Conservation (phyloP, 2,797 vertebrate genomes). For the Melanotaenia maccullochi region DNA sequence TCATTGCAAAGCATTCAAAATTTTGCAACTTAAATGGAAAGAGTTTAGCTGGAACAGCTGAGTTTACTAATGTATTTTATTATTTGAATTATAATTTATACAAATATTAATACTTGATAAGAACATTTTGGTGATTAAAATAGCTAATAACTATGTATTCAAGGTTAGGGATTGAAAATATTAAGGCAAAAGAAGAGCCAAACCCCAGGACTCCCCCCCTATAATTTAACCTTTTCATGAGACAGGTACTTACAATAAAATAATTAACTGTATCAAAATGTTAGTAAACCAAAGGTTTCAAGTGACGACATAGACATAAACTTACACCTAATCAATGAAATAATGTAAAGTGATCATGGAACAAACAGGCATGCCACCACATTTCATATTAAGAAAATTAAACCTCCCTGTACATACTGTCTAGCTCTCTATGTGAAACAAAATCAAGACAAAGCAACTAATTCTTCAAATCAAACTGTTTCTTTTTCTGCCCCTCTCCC, state of each 20-base stretch:
- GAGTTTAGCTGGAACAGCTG: no score
- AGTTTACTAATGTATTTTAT: no score
- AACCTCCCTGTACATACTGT: slow-evolving; percentile 21
- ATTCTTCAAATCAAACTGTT: slow-evolving; percentile 44
- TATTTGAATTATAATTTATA: no score
- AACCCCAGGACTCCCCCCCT: no score
- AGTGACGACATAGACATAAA: slow-evolving; percentile 7
- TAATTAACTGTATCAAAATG: background rate
- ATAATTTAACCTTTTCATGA: no score
- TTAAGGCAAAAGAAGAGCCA: background rate
- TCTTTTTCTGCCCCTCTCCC: slow-evolving; percentile 23
- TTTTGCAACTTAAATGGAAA: no score
- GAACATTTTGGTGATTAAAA: no score
- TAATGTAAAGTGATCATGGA: background rate
- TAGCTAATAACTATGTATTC: background rate
- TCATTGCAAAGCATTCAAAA: no score
- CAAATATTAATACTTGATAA: no score
- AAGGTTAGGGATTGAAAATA: background rate
- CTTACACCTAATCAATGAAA: slow-evolving; percentile 12
- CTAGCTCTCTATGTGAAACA: slow-evolving; percentile 28
- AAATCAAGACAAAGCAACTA: slow-evolving; percentile 55
- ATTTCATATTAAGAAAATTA: slow-evolving; percentile 26
- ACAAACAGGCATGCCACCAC: slow-evolving; percentile 8
- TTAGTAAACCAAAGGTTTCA: background rate
- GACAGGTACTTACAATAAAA: background rate